Evolutionary conservation across 2,888 invertebrate species (phyloP), one percentile per base, ranked within the genome.

Genomic region (Matsumyia berberina): DNA sequence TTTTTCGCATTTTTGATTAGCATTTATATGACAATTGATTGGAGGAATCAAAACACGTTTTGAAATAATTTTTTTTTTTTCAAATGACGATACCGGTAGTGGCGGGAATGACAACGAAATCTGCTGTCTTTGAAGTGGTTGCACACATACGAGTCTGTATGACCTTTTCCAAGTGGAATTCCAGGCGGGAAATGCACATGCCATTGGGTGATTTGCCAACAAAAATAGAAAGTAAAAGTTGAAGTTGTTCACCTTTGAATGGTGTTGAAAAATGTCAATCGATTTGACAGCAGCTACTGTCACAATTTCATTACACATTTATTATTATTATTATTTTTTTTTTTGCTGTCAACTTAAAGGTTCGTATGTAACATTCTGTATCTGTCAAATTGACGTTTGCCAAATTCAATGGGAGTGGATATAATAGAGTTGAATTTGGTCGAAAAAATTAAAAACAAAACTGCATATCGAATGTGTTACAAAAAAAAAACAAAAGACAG

Each of bases 181-280:
- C 62, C n/a, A 8, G 33, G 33, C 55, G 67, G 53, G 37, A 35
- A 67, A 55, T 31, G 62, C 31, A 58, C 17, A 5, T 29, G 15
- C 62, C 31, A 17, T n/a, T 12, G 9, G 17, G 9, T 39, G 15
- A 44, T n/a, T 44, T 44, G 29, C 19, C 15, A 24, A 17, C 42
- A 12, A 12, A 15, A 4, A 17, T 8, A 49, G 39, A 46, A 72
- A 42, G 78, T 73, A 57, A 78, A 83, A 83, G 67, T 42, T 42
- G 64, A 57, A 64, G 64, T 57, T 78, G 82, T 73, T 78, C 53
- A 78, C 82, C 78, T 83, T 83, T 78, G 46, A 78, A 29, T n/a
- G 8, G 15, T 7, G 24, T 4, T 19, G 33, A 58, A 24, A 73
- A 60, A 58, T 77, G 60, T 55, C 24, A 67, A 1, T 17, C 8